Evolutionary conservation across 2,797 vertebrate genomes (phyloP).

Genomic region (Siniperca scherzeri): DNA sequence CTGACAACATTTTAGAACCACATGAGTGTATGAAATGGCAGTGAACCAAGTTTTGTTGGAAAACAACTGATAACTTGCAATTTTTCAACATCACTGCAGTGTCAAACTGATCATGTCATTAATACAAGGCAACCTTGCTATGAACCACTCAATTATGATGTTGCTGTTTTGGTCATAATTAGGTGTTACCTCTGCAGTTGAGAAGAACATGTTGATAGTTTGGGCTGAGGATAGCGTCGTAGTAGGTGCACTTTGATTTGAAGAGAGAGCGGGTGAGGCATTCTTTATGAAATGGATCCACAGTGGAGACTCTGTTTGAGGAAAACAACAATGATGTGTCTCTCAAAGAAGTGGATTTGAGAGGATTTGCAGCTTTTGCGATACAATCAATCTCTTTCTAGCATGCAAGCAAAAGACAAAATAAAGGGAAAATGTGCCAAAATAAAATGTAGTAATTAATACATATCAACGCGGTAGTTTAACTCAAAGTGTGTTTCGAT

Average conservation of each 20-base stretch:
- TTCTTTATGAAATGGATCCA: slow-evolving; percentile 63
- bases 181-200: slow-evolving; percentile 78
- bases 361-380: neutral
- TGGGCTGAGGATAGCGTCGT: slow-evolving; percentile 69
- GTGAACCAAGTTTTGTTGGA: neutral
- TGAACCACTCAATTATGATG: neutral
- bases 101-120: neutral
- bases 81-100: neutral
- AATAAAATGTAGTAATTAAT: neutral
- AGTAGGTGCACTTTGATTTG: slow-evolving; percentile 75
- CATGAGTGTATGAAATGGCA: neutral
- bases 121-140: too few relatives aligned
- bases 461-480: neutral
- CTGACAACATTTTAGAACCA: neutral
- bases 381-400: neutral
- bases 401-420: neutral
- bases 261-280: slow-evolving; percentile 83
- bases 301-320: slow-evolving; percentile 65
- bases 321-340: neutral
- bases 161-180: neutral
- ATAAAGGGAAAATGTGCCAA: neutral
- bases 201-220: slow-evolving; percentile 75
- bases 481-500: too few relatives aligned
- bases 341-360: neutral
- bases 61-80: neutral